A percentile compares a stretch with the other conserved stretches of the same genome.
Conservation (phyloP, 1,140 invertebrate genomes). For the Hyles euphorbiae region DNA sequence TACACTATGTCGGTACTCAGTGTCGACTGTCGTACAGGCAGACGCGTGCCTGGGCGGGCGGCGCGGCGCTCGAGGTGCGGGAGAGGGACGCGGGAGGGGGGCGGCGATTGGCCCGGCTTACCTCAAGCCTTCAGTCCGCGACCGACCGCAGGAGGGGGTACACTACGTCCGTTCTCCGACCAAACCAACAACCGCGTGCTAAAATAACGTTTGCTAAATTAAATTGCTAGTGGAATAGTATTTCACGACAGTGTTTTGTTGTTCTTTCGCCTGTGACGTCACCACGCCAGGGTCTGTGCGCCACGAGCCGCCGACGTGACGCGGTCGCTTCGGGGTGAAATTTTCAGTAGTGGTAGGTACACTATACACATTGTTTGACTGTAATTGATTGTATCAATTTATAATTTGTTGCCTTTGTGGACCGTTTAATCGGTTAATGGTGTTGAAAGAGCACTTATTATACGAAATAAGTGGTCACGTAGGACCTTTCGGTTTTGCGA, state of each 20-base stretch:
- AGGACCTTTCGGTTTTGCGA: constrained; percentile 2
- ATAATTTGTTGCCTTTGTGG: constrained; percentile 18
- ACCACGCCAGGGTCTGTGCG: constrained; percentile 18
- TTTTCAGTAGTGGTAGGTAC: constrained; percentile 52
- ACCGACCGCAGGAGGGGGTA: constrained; percentile 20
- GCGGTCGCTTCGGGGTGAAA: constrained; percentile 30
- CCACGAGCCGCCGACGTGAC: constrained; percentile 28
- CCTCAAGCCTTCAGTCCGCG: constrained; percentile 55
- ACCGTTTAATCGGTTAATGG: constrained; percentile 7
- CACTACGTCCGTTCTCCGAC: constrained; percentile 21
- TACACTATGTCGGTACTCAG: neutral
- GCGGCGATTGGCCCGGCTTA: constrained; percentile 42
- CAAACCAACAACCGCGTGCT: constrained; percentile 33
- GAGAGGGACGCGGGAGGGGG: constrained; percentile 30
- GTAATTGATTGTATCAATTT: constrained; percentile 19
- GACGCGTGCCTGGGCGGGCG: constrained; percentile 60
- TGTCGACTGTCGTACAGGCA: constrained; percentile 10
- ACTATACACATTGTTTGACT: constrained; percentile 28
- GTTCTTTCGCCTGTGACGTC: constrained; percentile 29
- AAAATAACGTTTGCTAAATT: constrained; percentile 50
- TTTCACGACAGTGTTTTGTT: constrained; percentile 33
- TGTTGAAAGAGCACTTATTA: constrained; percentile 1
- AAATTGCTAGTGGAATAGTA: constrained; percentile 48
- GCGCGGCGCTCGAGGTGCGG: constrained; percentile 20
- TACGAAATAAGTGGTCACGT: constrained; percentile 3